A percentile compares a stretch with the other conserved stretches of the same genome.
phyloP scores from a whole-genome alignment of 2,113 vertebrate species.

The Physeter macrocephalus region DNA sequence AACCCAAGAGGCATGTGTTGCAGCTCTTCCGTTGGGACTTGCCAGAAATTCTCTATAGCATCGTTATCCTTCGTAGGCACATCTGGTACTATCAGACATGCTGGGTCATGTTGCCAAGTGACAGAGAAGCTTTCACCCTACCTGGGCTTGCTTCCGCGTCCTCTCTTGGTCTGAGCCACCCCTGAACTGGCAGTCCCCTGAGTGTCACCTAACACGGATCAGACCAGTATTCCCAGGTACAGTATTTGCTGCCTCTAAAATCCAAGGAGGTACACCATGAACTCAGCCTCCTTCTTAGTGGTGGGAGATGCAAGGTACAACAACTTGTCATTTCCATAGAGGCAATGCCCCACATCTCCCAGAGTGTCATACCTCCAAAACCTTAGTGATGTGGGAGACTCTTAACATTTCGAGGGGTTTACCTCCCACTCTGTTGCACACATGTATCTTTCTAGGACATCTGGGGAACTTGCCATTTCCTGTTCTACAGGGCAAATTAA shows the following conservation, averaged over 20 bases:
- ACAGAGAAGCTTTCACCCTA: background rate
- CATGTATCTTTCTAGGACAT: background rate
- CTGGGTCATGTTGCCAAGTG: background rate
- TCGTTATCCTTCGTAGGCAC: background rate
- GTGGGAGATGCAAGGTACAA: background rate
- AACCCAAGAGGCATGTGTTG: background rate
- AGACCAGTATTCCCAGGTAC: background rate
- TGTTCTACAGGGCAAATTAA: background rate
- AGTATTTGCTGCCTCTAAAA: background rate
- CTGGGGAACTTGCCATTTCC: background rate
- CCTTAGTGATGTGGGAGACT: background rate
- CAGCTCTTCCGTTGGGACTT: background rate
- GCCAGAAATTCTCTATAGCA: background rate
- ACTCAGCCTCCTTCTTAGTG: background rate
- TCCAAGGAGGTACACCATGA: background rate
- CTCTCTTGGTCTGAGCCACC: background rate
- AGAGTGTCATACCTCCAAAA: background rate
- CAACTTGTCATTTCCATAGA: background rate
- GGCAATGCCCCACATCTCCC: background rate
- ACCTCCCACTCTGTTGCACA: background rate
- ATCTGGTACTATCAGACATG: background rate
- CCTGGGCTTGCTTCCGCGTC: background rate
- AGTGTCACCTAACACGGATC: background rate
- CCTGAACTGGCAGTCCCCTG: background rate
- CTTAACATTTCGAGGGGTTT: background rate